Base-by-base conservation (phyloP, 2,113 vertebrate genomes). In the Leiothrix lutea region DNA sequence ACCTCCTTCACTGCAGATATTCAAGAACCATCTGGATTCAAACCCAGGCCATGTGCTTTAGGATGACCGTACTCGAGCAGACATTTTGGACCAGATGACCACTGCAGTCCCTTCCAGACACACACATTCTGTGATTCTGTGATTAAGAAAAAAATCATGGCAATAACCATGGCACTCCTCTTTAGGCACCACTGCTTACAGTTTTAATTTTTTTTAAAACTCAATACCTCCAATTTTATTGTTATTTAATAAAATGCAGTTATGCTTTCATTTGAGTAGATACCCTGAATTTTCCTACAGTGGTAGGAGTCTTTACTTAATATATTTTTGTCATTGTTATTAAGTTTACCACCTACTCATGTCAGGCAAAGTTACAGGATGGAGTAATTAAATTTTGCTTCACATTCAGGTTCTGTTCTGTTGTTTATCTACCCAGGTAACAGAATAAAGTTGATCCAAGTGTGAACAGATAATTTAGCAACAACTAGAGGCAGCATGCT, bases 51-150 rank as follows among this genome's bases (percentile, higher is more conserved):
- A 47, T 11, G 9, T 47, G 20, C 7, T 60, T 28, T 21, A 17
- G 20, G 28, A 51, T 18, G 23, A 45, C 23, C 10, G 23, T 14
- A 2, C 8, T 21, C 53, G 45, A 67, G 38, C n/a, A 61, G 53
- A 21, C 9, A 47, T 48, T 36, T 53, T 74, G 69, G 38, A 89
- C 11, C 29, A 53, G 29, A 35, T 40, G 33, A 88, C 7, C 33
- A 18, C 8, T 29, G 29, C 2, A 2, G 29, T 31, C 6, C 14
- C 47, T 61, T 69, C 25, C 25, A 67, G 8, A 11, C 4, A 33
- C 33, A 38, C 0, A 0, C 2, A 19, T 31, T 54, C 24, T 22
- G 23, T 51, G 22, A 44, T 58, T 38, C 51, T 38, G 28, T 38
- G n/a, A 45, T 44, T 47, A 54, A 61, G 6, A 47, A 8, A 73